Base-by-base conservation (phyloP, 2,888 invertebrate genomes). In the Bembecia ichneumoniformis region DNA sequence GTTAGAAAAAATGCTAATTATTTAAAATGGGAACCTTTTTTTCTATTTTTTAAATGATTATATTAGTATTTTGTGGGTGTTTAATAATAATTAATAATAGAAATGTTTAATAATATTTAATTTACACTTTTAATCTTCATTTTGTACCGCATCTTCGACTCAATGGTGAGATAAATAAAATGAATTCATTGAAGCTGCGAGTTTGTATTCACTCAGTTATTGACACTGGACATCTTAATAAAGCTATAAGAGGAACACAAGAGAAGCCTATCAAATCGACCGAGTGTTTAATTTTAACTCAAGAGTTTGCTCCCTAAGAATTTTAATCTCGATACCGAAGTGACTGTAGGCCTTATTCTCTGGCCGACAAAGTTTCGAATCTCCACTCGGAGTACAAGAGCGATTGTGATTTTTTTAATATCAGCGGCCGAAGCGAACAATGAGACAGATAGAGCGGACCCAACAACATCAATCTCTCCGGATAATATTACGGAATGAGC, bases 381-480 rank as follows among this genome's bases (percentile, higher is more conserved):
- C 40, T 40, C 43, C 49, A 49, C 47, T 51, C 48, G 52, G 50
- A 49, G 47, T 55, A 59, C 54, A 48, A 49, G 50, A 52, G 15
- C 54, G 50, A 51, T 54, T 53, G 54, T 56, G 48, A 55, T 63
- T 62, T 58, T 28, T 63, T 60, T 62, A 64, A 65, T 65, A 64
- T 63, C 60, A 55, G 52, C 59, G 56, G 56, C 61, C 61, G 58
- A 56, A 54, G 48, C 56, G 56, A 58, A 63, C 63, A 63, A 59
- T 61, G 64, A 59, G 64, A 60, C 58, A 61, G 64, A 66, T 59
- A 64, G 61, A 66, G 64, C 65, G 60, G 53, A 47, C 44, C 15
- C 15, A 17, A 58, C 58, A 58, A 56, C 69, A 68, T 69, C 68
- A 69, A 68, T 68, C 68, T 66, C 64, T 20, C 46, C 35, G 56